These are phyloP conservation scores for Leucoma salicis DNA, from an alignment of 2,888 invertebrate species.

Conservation along the genomic window DNA sequence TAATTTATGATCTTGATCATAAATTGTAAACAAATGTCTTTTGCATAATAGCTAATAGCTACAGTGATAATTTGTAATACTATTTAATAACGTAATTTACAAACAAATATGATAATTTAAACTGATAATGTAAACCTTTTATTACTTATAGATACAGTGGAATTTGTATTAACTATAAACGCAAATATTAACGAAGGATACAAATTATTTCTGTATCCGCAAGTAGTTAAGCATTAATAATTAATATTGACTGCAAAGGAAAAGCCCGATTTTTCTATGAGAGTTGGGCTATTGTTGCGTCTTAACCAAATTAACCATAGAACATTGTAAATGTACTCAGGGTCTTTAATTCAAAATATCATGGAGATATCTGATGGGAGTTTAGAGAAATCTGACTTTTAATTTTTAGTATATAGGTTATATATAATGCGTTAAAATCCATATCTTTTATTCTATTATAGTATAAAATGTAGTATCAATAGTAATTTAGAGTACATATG, in stretches of 20 bases:
- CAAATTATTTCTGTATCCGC: neutral
- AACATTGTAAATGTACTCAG: too few relatives aligned
- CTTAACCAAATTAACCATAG: too few relatives aligned
- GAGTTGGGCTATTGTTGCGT: too few relatives aligned
- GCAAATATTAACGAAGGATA: neutral
- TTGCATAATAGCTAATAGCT: neutral
- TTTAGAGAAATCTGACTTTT: too few relatives aligned
- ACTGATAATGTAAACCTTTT: slow-evolving; percentile 1
- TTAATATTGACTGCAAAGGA: neutral
- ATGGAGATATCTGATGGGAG: too few relatives aligned
- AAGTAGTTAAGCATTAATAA: neutral
- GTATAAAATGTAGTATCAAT: too few relatives aligned
- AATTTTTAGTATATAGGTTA: too few relatives aligned
- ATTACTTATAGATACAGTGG: neutral
- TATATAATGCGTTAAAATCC: too few relatives aligned
- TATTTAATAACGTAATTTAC: slow-evolving; percentile 4
- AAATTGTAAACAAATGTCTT: slow-evolving; percentile 4
- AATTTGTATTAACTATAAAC: neutral
- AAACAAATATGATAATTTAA: slow-evolving; percentile 7
- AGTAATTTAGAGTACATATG: too few relatives aligned
- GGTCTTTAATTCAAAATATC: too few relatives aligned
- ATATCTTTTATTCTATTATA: too few relatives aligned
- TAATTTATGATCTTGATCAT: slow-evolving; percentile 36
- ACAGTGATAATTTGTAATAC: neutral
- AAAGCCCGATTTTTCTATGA: too few relatives aligned